These are phyloP conservation scores for Poecile atricapillus DNA, from an alignment of 2,113 vertebrate genomes.

Conservation along the genomic window DNA sequence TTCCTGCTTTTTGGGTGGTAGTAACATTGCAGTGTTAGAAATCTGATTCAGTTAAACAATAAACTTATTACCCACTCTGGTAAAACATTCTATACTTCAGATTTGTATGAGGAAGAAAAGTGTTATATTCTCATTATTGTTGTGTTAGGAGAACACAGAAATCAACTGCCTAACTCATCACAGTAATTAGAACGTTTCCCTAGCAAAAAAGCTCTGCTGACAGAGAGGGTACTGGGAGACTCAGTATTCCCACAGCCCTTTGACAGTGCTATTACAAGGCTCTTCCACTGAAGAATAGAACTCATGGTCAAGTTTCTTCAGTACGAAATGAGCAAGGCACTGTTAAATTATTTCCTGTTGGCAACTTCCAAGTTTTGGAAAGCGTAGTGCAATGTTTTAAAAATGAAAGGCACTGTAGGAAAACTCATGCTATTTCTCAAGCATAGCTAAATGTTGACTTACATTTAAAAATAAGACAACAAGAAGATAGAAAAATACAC, in stretches of 20 bases:
- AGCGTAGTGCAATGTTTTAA: background rate
- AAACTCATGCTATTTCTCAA: background rate
- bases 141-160: background rate
- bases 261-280: background rate
- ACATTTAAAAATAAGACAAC: background rate
- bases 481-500: background rate
- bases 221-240: background rate
- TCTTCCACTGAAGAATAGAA: background rate
- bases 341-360: background rate
- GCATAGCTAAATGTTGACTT: background rate
- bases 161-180: background rate
- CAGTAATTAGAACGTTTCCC: background rate
- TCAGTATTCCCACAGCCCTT: background rate
- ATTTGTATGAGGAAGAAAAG: background rate
- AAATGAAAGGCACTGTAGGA: background rate
- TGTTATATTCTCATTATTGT: background rate
- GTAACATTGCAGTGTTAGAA: background rate
- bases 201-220: background rate
- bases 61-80: background rate
- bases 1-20: background rate
- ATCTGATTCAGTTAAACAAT: background rate
- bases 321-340: background rate
- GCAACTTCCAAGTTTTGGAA: background rate
- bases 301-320: background rate
- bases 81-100: background rate